Evolutionary conservation across 2,113 vertebrate species (phyloP).

Genomic region (Riparia riparia): DNA sequence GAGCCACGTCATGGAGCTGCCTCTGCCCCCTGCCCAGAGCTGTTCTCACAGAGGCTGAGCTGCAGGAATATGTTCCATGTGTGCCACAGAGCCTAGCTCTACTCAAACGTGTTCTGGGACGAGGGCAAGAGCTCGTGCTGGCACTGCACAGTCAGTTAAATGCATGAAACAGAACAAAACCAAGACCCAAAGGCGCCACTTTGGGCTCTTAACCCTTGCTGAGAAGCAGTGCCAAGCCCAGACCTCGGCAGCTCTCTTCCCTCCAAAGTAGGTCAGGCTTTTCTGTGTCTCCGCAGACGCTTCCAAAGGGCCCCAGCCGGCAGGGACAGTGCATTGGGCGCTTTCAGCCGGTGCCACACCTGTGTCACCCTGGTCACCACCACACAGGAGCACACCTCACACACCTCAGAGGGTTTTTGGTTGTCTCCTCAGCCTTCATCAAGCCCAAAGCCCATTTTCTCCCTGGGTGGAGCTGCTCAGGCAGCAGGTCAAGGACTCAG

Average conservation of each 20-base stretch:
- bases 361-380: neutral
- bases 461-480: neutral
- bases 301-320: neutral
- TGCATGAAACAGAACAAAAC: fast-evolving
- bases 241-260: neutral
- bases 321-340: neutral
- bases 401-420: neutral
- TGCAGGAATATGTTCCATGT: neutral
- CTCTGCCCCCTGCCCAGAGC: neutral
- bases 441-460: neutral
- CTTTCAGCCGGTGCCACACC: neutral
- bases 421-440: neutral
- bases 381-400: neutral
- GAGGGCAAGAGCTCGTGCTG: neutral
- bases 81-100: neutral
- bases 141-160: neutral
- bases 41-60: neutral
- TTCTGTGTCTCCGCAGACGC: neutral
- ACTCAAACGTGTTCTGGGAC: neutral
- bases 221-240: neutral
- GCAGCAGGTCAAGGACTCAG: neutral
- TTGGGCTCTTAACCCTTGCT: neutral
- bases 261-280: conserved; percentile 60
- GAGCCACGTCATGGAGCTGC: neutral
- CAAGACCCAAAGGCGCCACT: neutral